Evolutionary conservation across 2,113 vertebrate genomes (phyloP).

Genomic region (Rhadina sibilatrix): DNA sequence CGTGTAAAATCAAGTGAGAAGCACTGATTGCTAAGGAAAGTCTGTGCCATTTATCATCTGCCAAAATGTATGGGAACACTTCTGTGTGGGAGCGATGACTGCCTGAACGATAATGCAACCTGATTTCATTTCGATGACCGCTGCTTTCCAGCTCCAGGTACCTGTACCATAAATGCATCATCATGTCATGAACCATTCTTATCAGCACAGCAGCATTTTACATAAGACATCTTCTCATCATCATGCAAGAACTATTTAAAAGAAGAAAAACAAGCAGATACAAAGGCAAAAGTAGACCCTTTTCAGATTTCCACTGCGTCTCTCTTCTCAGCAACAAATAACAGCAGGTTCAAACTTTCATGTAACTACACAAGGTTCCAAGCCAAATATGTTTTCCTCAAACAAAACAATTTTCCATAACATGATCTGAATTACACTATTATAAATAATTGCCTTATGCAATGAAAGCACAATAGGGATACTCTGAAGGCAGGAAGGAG

Average conservation of each 20-base stretch:
- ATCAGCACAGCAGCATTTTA: conserved; percentile 9
- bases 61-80: conserved; percentile 94
- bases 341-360: neutral
- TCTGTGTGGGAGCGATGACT: conserved; percentile 88
- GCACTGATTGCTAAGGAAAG: conserved; percentile 93
- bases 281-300: neutral
- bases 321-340: neutral
- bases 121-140: conserved; percentile 92
- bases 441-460: neutral
- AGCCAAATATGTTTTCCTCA: neutral
- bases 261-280: neutral
- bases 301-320: neutral
- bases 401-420: neutral
- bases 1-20: conserved; percentile 89
- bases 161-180: conserved; percentile 70
- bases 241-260: neutral
- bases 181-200: neutral
- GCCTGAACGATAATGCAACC: conserved; percentile 90
- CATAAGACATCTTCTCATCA: neutral
- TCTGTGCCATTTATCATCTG: conserved; percentile 95
- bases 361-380: neutral
- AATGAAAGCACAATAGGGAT: neutral
- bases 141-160: conserved; percentile 97
- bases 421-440: neutral
- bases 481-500: neutral